Percentiles rank a stretch among this genome's conserved stretches.
Conservation (phyloP, 2,113 vertebrate species). For the Abramis brama region DNA sequence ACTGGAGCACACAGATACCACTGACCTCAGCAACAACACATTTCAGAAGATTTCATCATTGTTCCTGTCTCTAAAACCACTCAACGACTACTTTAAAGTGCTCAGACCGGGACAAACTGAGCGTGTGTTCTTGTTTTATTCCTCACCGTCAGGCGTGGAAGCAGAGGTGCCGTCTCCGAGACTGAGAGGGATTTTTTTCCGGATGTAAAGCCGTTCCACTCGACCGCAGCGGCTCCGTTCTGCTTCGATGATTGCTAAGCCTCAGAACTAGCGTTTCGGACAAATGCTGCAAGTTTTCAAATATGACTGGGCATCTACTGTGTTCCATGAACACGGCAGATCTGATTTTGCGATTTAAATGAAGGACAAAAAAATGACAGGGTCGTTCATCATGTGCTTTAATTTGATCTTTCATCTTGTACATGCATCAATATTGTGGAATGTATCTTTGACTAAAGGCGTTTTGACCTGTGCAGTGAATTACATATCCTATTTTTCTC, state of each 20-base stretch:
- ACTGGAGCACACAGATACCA: neutral
- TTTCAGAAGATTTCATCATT: neutral
- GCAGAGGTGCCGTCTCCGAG: conserved; percentile 4
- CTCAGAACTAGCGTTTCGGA: neutral
- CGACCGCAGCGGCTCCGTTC: neutral
- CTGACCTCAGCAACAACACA: conserved; percentile 8
- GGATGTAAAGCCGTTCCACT: neutral
- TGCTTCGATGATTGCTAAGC: conserved; percentile 22
- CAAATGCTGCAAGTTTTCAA: neutral
- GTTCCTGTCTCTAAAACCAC: neutral
- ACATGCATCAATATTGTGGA: conserved; percentile 54
- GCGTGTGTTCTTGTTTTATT: neutral
- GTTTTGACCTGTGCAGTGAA: conserved; percentile 61
- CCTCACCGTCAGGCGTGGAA: no score
- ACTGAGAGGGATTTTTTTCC: neutral
- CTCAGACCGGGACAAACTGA: neutral
- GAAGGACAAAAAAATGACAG: conserved; percentile 12
- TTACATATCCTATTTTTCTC: conserved; percentile 39
- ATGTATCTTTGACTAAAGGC: conserved; percentile 56
- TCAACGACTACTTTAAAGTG: neutral
- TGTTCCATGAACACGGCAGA: conserved; percentile 53
- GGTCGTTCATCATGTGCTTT: conserved; percentile 4
- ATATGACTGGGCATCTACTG: neutral
- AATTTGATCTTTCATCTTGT: conserved; percentile 40
- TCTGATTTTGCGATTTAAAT: neutral